Base-by-base conservation (phyloP, 2,888 invertebrate species). In the Tetanocera ferruginea region DNA sequence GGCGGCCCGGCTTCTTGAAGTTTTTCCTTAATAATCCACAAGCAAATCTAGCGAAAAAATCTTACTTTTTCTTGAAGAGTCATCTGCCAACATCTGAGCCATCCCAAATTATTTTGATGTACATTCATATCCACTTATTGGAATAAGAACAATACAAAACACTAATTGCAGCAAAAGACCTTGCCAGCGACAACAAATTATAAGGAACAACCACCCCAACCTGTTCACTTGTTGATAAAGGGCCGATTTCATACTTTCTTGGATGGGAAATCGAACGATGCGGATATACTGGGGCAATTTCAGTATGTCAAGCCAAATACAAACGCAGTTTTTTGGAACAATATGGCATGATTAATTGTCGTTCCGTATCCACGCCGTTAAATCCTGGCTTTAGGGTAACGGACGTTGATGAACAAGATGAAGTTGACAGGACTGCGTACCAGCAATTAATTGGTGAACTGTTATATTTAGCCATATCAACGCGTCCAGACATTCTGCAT, bases 401-500 rank as follows among this genome's bases (percentile, higher is more conserved):
- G 14, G 75, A 73, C 72, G 37, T 34, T n/a, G 23, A 71, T 64
- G 57, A 79, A 3, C 76, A 64, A 19, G 25, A 34, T 25, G 67
- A 66, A 23, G 76, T 49, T 17, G 71, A 79, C 8, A n/a, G 28
- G 14, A 70, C 57, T 23, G 49, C 34, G n/a, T 79, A 76, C 57
- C 76, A 80, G 60, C 67, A 76, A n/a, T 17, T 79, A 0, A 78
- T 78, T 23, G 79, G 79, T n/a, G 73, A 71, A 5, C n/a, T 79
- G 6, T 76, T 76, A 62, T 80, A 80, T 6, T n/a, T 80, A 37
- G 73, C 74, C 5, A 75, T 77, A 5, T 79, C 78, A 3, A 79
- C 80, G n/a, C 75, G 79, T 4, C 78, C 80, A 9, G 79, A 80
- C n/a, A 80, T 80, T 6, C 17, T 72, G 0, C 80, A 80, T 52